A percentile compares a stretch with the other conserved stretches of the same genome.
These are phyloP conservation scores for Acanthosoma haemorrhoidale DNA, from an alignment of 2,888 invertebrate genomes.

Conservation along the genomic window DNA sequence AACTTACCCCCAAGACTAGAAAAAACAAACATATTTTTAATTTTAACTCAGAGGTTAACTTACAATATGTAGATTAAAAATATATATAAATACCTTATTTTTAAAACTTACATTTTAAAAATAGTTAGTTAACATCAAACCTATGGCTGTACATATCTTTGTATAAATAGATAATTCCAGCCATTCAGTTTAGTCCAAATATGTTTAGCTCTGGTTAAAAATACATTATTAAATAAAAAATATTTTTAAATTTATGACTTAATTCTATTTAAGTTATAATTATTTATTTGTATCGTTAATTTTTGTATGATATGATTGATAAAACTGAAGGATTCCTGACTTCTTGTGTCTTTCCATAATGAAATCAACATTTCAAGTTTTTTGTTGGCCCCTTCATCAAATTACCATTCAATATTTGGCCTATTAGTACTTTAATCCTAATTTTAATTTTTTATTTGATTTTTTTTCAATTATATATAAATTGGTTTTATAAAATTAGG, in stretches of 20 bases:
- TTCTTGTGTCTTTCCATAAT: not conserved
- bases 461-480: not conserved
- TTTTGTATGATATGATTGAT: not conserved
- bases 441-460: not conserved
- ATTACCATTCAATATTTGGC: too few species aligned
- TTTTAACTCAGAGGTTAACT: not conserved
- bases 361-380: too few species aligned
- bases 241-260: not conserved
- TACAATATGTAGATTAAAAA: slow-evolving; percentile 1
- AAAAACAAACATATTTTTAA: not conserved
- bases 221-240: too few species aligned
- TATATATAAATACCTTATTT: not conserved
- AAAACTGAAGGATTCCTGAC: not conserved
- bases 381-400: too few species aligned
- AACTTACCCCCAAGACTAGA: too few species aligned
- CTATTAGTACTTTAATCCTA: too few species aligned
- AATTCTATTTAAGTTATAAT: not conserved
- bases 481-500: not conserved
- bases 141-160: not conserved
- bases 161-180: slow-evolving; percentile 2
- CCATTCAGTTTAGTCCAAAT: too few species aligned
- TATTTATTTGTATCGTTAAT: too few species aligned
- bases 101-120: too few species aligned
- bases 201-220: too few species aligned
- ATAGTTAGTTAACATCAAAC: not conserved